These are phyloP conservation scores for Nipponacmea schrenckii DNA, from an alignment of 2,888 invertebrate genomes.

Conservation along the genomic window DNA sequence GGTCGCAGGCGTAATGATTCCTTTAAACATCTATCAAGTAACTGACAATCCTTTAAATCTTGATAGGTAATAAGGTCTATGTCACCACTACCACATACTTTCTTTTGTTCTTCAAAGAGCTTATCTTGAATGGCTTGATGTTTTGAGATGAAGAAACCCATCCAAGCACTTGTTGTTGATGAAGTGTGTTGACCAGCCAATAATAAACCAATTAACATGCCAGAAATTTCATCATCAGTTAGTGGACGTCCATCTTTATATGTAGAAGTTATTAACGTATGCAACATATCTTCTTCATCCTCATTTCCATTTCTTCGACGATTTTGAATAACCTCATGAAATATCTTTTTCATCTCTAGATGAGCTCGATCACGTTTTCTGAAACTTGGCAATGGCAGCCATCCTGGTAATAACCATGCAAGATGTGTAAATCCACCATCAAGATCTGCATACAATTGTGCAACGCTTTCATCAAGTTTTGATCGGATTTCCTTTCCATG, in stretches of 20 bases:
- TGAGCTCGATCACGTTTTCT: conserved; percentile 57
- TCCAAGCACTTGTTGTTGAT: conserved; percentile 61
- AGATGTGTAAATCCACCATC: conserved; percentile 57
- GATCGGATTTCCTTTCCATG: conserved; percentile 58
- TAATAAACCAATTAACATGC: conserved; percentile 60
- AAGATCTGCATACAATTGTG: conserved; percentile 56
- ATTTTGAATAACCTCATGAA: conserved; percentile 48
- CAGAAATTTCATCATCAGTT: conserved; percentile 60
- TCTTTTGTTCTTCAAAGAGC: conserved; percentile 51
- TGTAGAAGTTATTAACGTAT: conserved; percentile 55
- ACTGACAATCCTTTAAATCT: conserved; percentile 48
- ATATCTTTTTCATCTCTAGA: conserved; percentile 51
- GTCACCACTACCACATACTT: conserved; percentile 38
- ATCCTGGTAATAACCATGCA: conserved; percentile 62
- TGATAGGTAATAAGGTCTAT: conserved; percentile 45
- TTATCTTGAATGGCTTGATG: conserved; percentile 49
- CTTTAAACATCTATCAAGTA: conserved; percentile 59
- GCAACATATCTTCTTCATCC: conserved; percentile 56
- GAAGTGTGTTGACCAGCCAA: conserved; percentile 64
- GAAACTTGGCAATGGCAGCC: conserved; percentile 60
- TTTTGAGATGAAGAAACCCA: conserved; percentile 56
- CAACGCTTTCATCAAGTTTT: conserved; percentile 51
- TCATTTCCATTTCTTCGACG: conserved; percentile 30
- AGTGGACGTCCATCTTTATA: conserved; percentile 57
- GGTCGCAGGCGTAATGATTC: conserved; percentile 59